Evolutionary conservation across 2,888 invertebrate species (phyloP).

Genomic region (Acronicta alni): DNA sequence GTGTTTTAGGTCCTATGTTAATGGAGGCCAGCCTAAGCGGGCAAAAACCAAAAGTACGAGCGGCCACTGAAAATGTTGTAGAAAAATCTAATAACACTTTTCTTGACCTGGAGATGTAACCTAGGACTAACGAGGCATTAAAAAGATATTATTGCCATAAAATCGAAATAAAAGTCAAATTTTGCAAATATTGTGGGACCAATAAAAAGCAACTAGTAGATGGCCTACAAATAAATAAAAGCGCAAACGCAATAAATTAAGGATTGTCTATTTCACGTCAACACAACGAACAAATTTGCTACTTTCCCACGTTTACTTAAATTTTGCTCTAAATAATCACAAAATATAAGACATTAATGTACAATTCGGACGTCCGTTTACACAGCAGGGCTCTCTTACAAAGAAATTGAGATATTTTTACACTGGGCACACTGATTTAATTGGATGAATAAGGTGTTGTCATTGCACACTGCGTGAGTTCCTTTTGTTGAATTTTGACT

Average conservation of each 20-base stretch:
- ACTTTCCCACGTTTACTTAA: constrained; percentile 72
- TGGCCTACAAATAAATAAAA: background rate
- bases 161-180: background rate
- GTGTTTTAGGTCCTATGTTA: too few relatives aligned
- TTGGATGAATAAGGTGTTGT: constrained; percentile 70
- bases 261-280: constrained; percentile 24
- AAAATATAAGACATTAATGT: constrained; percentile 55
- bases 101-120: too few relatives aligned
- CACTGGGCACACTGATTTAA: constrained; percentile 56
- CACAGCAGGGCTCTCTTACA: constrained; percentile 56
- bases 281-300: constrained; percentile 63
- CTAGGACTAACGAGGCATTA: too few relatives aligned
- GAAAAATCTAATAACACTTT: too few relatives aligned
- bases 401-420: constrained; percentile 53
- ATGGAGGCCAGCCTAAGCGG: too few relatives aligned
- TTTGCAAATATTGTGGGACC: background rate
- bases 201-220: background rate
- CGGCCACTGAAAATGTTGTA: too few relatives aligned
- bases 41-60: too few relatives aligned
- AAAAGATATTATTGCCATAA: too few relatives aligned
- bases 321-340: constrained; percentile 63
- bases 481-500: constrained; percentile 50
- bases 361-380: constrained; percentile 71
- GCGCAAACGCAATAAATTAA: constrained; percentile 42
- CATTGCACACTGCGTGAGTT: constrained; percentile 65